Conservation (phyloP, 1,140 invertebrate species). For the Aplysia californica region DNA sequence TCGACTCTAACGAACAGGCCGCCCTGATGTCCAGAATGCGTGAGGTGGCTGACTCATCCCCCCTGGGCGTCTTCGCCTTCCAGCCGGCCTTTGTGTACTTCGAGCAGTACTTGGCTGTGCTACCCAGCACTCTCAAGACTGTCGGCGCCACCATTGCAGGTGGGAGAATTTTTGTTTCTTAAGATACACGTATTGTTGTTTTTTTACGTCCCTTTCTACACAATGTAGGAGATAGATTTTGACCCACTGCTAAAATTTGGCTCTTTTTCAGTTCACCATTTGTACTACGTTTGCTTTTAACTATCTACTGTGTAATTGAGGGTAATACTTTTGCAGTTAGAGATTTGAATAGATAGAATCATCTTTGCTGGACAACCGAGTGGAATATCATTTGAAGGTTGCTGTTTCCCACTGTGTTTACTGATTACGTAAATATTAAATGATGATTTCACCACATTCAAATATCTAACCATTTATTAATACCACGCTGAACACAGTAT, state of each 20-base stretch:
- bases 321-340: background rate
- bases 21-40: slow-evolving; percentile 51
- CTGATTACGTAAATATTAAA: too few species aligned
- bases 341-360: background rate
- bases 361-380: too few species aligned
- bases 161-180: background rate
- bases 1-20: slow-evolving; percentile 42
- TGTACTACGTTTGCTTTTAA: background rate
- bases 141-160: slow-evolving; percentile 86
- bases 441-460: too few species aligned
- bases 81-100: slow-evolving; percentile 55
- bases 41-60: slow-evolving; percentile 42
- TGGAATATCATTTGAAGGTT: too few species aligned
- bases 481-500: too few species aligned
- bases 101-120: slow-evolving; percentile 88
- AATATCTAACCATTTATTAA: too few species aligned
- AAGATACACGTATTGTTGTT: background rate
- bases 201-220: background rate
- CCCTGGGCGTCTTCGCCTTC: slow-evolving; percentile 46
- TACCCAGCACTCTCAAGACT: slow-evolving; percentile 92
- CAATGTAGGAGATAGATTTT: background rate
- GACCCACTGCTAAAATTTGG: background rate
- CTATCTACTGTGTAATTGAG: background rate
- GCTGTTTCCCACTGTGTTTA: too few species aligned
- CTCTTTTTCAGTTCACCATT: background rate